A percentile compares a stretch with the other conserved stretches of the same genome.
Evolutionary conservation across 1,140 invertebrate genomes (phyloP).

Genomic region (Hestina assimilis): DNA sequence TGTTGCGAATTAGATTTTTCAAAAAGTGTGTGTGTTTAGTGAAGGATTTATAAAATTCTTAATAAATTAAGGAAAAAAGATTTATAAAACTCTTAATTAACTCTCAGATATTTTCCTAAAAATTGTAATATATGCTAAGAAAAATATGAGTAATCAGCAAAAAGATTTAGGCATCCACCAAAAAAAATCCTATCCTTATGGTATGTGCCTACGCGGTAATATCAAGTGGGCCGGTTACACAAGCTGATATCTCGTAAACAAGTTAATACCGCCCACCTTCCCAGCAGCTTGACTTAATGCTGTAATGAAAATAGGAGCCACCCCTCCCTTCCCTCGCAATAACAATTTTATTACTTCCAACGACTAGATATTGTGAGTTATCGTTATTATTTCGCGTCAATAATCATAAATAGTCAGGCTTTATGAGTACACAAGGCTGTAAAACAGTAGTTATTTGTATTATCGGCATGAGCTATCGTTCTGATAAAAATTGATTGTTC

Average conservation of each 20-base stretch:
- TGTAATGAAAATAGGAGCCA: slow-evolving; percentile 60
- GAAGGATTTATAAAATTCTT: too few species aligned
- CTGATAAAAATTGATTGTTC: neutral
- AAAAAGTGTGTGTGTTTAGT: too few species aligned
- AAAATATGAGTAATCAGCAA: too few species aligned
- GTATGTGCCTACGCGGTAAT: slow-evolving; percentile 11
- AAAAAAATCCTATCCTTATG: neutral
- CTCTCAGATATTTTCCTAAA: too few species aligned
- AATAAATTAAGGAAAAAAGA: too few species aligned
- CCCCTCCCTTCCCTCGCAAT: slow-evolving; percentile 27
- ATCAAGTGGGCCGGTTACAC: slow-evolving; percentile 7
- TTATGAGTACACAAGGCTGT: slow-evolving; percentile 34
- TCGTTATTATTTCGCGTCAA: slow-evolving; percentile 44
- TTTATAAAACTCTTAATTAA: too few species aligned
- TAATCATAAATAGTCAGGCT: slow-evolving; percentile 48
- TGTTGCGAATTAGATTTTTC: too few species aligned
- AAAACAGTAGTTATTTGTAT: slow-evolving; percentile 28
- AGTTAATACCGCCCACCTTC: slow-evolving; percentile 52
- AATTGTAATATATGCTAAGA: too few species aligned
- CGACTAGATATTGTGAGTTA: slow-evolving; percentile 45
- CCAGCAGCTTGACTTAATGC: slow-evolving; percentile 57
- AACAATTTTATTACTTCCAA: slow-evolving; percentile 54
- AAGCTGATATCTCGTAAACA: slow-evolving; percentile 52
- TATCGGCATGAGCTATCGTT: slow-evolving; percentile 3
- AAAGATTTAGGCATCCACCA: too few species aligned